These are phyloP conservation scores for Pagrus major DNA, from an alignment of 2,113 vertebrate genomes.

Conservation along the genomic window DNA sequence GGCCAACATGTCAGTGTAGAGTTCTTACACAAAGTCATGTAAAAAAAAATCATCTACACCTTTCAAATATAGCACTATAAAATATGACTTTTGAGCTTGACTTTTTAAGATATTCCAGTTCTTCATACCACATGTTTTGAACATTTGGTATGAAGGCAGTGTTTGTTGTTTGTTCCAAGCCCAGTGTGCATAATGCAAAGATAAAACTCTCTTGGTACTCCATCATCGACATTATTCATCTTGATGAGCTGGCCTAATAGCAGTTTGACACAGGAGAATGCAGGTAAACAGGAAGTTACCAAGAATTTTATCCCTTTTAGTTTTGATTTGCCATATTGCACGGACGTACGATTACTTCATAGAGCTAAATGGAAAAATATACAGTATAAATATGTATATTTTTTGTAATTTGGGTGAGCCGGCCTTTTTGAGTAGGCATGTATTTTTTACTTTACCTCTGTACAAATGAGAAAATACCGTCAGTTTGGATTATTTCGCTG, in stretches of 20 bases:
- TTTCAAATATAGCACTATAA: background rate
- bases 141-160: background rate
- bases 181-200: background rate
- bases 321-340: background rate
- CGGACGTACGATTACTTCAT: background rate
- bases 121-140: background rate
- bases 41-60: too few species aligned
- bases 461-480: background rate
- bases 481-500: background rate
- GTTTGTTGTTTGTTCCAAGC: background rate
- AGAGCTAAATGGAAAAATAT: background rate
- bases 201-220: background rate
- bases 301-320: background rate
- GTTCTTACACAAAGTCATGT: too few species aligned
- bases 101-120: background rate
- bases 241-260: background rate
- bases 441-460: background rate
- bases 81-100: too few species aligned
- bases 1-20: background rate
- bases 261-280: background rate
- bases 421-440: background rate
- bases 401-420: background rate
- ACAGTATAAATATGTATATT: background rate
- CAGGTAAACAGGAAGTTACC: background rate
- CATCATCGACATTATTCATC: background rate